A percentile compares a stretch with the other conserved stretches of the same genome.
These are phyloP conservation scores for Talpa occidentalis DNA, from an alignment of 2,113 vertebrate species.

Conservation along the genomic window DNA sequence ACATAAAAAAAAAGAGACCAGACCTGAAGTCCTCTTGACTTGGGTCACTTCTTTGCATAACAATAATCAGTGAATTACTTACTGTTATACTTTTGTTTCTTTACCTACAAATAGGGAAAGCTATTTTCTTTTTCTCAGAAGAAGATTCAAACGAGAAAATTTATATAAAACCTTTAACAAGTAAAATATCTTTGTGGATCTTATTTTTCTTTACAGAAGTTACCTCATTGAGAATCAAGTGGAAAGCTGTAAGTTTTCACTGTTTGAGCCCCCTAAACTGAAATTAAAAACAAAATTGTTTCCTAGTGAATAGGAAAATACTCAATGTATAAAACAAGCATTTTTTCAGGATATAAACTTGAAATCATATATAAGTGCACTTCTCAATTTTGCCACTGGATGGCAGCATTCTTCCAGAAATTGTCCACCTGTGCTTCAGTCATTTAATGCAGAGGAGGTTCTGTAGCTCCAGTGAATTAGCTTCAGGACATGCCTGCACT, in stretches of 20 bases:
- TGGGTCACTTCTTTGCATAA: background rate
- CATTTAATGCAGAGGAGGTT: background rate
- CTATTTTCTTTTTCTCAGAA: background rate
- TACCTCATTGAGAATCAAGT: background rate
- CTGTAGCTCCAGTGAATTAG: background rate
- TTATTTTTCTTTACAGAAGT: constrained; percentile 7
- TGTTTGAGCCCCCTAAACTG: background rate
- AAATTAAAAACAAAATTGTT: background rate
- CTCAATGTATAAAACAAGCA: background rate
- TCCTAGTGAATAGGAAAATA: background rate
- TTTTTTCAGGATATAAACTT: background rate
- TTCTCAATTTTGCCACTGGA: constrained; percentile 59
- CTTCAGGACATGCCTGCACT: background rate
- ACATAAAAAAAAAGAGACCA: too few relatives aligned
- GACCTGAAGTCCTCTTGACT: too few relatives aligned
- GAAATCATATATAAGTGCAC: background rate
- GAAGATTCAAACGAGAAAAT: too few relatives aligned
- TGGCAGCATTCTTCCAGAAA: constrained; percentile 59
- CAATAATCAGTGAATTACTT: background rate
- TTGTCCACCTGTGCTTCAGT: background rate
- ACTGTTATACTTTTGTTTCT: background rate
- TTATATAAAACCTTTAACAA: background rate
- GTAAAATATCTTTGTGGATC: background rate
- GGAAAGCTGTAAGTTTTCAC: background rate
- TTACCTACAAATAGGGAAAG: background rate